Base-by-base conservation (phyloP, 2,888 invertebrate genomes). In the Chesias legatella region DNA sequence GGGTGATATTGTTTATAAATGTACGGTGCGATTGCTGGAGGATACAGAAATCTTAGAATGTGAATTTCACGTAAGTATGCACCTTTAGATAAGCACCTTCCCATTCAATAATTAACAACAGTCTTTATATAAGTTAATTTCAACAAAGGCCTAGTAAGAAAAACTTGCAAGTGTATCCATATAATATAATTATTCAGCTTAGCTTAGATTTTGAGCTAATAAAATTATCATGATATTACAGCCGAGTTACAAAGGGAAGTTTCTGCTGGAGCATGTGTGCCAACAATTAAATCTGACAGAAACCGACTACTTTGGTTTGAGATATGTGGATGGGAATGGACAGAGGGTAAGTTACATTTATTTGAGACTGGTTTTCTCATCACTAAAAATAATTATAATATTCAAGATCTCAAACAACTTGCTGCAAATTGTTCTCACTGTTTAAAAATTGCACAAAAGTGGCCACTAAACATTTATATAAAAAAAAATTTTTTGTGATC, bases 261-360 rank as follows among this genome's bases (percentile, higher is more conserved):
- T 93, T 83, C 90, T 98, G 60, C 88, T 98, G 73, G 97, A 97
- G 73, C 93, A 95, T 89, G 94, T 97, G 53, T 98, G 97, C 82
- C 94, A 95, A 71, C 94, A 96, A 76, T 89, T 98, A 62, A 95
- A 96, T 84, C 92, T 98, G 54, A 91, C 94, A 50, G 98, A 98
- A 86, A 96, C 95, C 67, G 98, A 98, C 84, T 98, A 97, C 81
- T 96, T 98, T 79, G 98, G 98, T 7, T 90, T 98, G 52, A 92
- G 97, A 51, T 98, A 95, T 91, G 96, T 97, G 55, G 98, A 98
- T 80, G 90, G 92, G 43, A 92, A 93, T 61, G 95, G 95, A 58
- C 96, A 97, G 82, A 91, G 97, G 90, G 97, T 97, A 88, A 90
- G 91, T 21, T 10, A 7, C 11, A 27, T 24, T 10, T 11, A 3